These are phyloP conservation scores for Panurus biarmicus DNA, from an alignment of 2,113 vertebrate species.

Conservation along the genomic window DNA sequence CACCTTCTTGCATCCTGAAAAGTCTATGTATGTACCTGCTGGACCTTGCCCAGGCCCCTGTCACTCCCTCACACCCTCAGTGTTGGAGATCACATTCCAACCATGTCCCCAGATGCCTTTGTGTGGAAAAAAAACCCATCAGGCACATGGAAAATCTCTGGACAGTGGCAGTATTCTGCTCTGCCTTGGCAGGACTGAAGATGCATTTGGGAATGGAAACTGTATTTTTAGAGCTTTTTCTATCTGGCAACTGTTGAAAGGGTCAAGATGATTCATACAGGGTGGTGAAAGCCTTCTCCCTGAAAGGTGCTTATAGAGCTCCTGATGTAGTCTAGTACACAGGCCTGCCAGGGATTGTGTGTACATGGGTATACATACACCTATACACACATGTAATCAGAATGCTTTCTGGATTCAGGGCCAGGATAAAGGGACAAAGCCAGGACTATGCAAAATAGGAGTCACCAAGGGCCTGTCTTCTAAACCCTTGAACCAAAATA, in stretches of 20 bases:
- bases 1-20: background rate
- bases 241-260: background rate
- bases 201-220: background rate
- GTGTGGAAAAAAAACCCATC: background rate
- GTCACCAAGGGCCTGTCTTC: background rate
- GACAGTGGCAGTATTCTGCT: background rate
- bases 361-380: rapidly evolving
- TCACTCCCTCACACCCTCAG: background rate
- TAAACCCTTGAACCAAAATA: background rate
- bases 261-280: background rate
- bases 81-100: background rate
- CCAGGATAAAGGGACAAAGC: background rate
- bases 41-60: background rate
- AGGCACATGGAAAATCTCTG: background rate
- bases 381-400: background rate
- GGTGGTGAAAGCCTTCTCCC: background rate
- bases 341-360: background rate
- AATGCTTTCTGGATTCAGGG: background rate
- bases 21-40: background rate
- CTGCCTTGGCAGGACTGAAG: background rate
- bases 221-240: background rate
- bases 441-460: background rate
- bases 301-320: background rate
- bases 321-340: background rate
- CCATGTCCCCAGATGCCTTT: background rate